These are phyloP conservation scores for Diglossa brunneiventris DNA, from an alignment of 2,113 vertebrate species.

Conservation along the genomic window DNA sequence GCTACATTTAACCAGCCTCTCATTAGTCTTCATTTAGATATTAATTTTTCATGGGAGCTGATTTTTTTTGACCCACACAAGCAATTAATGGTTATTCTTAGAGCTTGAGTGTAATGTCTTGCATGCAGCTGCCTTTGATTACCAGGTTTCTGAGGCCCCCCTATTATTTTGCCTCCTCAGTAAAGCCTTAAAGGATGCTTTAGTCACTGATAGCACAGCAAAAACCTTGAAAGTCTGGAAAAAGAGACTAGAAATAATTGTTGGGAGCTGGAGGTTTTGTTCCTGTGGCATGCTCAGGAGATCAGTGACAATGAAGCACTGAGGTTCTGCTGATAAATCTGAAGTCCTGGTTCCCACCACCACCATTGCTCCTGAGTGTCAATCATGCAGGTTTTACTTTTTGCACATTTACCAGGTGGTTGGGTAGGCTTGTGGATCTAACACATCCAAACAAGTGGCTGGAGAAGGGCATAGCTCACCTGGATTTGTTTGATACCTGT, in stretches of 20 bases:
- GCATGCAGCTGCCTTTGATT: constrained; percentile 71
- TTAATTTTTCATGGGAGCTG: constrained; percentile 14
- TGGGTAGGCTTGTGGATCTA: neutral
- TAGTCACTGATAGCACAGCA: constrained; percentile 40
- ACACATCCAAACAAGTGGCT: neutral
- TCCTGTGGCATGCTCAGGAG: neutral
- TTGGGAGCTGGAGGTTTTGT: neutral
- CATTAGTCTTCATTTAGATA: constrained; percentile 30
- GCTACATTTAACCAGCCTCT: neutral
- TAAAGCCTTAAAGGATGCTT: constrained; percentile 36
- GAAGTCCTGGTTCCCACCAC: neutral
- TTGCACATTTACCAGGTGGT: neutral
- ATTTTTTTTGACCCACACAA: constrained; percentile 31
- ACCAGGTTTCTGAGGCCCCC: constrained; percentile 51
- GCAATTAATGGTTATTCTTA: constrained; percentile 49
- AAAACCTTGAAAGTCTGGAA: constrained; percentile 26
- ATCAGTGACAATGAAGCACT: neutral
- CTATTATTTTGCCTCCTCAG: constrained; percentile 60
- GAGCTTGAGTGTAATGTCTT: constrained; percentile 12
- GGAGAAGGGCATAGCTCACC: neutral
- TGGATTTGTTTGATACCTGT: neutral
- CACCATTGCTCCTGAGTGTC: neutral
- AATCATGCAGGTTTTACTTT: neutral
- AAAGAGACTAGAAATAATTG: neutral
- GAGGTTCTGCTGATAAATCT: neutral